Evolutionary conservation across 2,888 invertebrate species (phyloP), one percentile per base, ranked within the genome.

Genomic region (Teinopalpus imperialis): DNA sequence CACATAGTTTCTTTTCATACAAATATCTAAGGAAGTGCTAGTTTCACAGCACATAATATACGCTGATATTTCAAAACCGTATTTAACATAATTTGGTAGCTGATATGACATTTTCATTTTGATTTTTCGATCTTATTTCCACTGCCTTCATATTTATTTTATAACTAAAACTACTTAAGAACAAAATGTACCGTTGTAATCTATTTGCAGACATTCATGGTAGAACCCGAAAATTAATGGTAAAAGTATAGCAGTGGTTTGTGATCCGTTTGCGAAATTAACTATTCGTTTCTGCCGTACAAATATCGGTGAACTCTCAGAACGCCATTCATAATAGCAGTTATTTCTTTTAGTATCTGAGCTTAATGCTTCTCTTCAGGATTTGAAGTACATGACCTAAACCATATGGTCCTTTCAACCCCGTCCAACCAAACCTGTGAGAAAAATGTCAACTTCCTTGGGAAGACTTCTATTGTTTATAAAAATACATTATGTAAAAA

Each of bases 181-280:
- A 65, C 20, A 63, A 45, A 0, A 59, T 61, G 16, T 61, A 61
- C 0, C 61, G 49, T 27, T 63, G 58, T 6, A 61, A 21, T 1
- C 63, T 36, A 26, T 59, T 63, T 1, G 58, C 61, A 0, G 59
- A 52, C 1, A 63, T 27, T 10, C 9, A 8, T 10, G 27, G 27
- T 23, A 27, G 1, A 3, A 3, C 2, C 57, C 59, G 12, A 63
- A 64, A 29, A 63, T 65, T n/a, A n/a, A n/a, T n/a, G n/a, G n/a
- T n/a, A n/a, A n/a, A n/a, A n/a, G 3, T 59, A 47, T 2, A 59
- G 13, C 0, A 63, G 29, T 0, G 63, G 61, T n/a, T 55, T 59
- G 14, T 60, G 62, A 21, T 59, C 63, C 49, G 24, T 60, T 2
- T 54, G 40, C 12, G 60, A 45, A 3, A 52, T 39, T 32, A 57